phyloP scores from a whole-genome alignment of 2,797 vertebrate species.

The Glossophaga mutica region DNA sequence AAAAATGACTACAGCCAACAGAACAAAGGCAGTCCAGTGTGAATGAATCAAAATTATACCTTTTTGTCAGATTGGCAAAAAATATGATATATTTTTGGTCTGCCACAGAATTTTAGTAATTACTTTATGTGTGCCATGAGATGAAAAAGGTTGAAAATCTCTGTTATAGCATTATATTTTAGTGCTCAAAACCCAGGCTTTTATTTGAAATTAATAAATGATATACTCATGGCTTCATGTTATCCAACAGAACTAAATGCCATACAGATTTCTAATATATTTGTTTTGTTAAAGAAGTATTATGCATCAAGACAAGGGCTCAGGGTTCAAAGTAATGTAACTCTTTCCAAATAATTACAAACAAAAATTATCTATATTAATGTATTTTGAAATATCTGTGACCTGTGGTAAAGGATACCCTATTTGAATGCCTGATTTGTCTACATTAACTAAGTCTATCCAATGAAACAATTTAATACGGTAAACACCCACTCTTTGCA shows the following conservation, averaged over 20 bases:
- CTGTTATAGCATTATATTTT: neutral
- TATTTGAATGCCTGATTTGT: neutral
- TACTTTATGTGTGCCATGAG: neutral
- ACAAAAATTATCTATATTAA: slow-evolving; percentile 12
- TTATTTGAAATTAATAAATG: slow-evolving; percentile 16
- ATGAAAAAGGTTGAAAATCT: neutral
- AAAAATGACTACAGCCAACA: neutral
- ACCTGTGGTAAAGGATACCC: neutral
- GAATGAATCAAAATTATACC: neutral
- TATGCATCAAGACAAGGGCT: neutral
- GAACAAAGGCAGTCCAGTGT: neutral
- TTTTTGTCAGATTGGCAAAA: neutral
- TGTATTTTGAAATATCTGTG: neutral
- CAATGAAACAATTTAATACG: neutral
- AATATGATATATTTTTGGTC: neutral
- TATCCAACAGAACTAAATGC: neutral
- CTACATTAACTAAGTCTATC: neutral
- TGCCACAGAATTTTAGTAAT: neutral
- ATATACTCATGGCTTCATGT: neutral
- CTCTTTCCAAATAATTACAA: neutral
- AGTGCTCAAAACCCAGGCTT: neutral
- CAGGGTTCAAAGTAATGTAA: neutral
- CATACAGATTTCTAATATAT: neutral
- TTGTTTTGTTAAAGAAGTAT: slow-evolving; percentile 24
- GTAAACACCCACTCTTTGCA: neutral